Evolutionary conservation across 2,888 invertebrate species (phyloP).

Genomic region (Chesias legatella): DNA sequence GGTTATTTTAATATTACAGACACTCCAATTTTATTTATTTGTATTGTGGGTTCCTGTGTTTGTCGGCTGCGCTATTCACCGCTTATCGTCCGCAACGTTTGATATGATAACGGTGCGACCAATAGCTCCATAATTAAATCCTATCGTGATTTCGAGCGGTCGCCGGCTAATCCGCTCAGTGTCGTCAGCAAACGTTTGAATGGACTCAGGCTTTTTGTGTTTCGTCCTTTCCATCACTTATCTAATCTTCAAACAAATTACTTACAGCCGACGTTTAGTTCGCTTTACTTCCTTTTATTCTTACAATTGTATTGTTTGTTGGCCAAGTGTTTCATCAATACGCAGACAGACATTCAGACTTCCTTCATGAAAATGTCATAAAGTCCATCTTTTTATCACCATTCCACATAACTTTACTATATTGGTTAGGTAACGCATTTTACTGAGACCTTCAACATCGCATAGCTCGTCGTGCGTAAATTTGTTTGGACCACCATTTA

Average conservation of each 20-base stretch:
- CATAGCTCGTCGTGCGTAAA: too few relatives aligned
- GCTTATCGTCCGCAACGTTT: constrained; percentile 37
- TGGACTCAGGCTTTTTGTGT: constrained; percentile 13
- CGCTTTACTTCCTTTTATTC: constrained; percentile 6
- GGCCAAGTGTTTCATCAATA: too few relatives aligned
- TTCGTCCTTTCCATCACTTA: constrained; percentile 19
- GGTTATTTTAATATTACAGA: too few relatives aligned
- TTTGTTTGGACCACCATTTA: too few relatives aligned
- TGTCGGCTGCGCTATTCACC: constrained; percentile 33
- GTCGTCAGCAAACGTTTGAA: constrained; percentile 22
- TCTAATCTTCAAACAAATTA: constrained; percentile 21
- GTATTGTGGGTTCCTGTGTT: constrained; percentile 39
- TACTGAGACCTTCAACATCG: too few relatives aligned
- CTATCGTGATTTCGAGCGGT: constrained; percentile 26
- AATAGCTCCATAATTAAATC: constrained; percentile 32
- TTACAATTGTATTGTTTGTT: background rate
- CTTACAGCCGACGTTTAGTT: constrained; percentile 10
- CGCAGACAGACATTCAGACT: too few relatives aligned
- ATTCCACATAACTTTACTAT: too few relatives aligned
- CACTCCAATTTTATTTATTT: too few relatives aligned
- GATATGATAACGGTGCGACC: constrained; percentile 34
- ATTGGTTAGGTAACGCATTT: too few relatives aligned
- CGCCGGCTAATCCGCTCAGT: constrained; percentile 20
- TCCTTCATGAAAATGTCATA: too few relatives aligned
- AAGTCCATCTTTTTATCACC: too few relatives aligned